phyloP scores from a whole-genome alignment of 2,113 vertebrate species.

The Diadophis punctatus region DNA sequence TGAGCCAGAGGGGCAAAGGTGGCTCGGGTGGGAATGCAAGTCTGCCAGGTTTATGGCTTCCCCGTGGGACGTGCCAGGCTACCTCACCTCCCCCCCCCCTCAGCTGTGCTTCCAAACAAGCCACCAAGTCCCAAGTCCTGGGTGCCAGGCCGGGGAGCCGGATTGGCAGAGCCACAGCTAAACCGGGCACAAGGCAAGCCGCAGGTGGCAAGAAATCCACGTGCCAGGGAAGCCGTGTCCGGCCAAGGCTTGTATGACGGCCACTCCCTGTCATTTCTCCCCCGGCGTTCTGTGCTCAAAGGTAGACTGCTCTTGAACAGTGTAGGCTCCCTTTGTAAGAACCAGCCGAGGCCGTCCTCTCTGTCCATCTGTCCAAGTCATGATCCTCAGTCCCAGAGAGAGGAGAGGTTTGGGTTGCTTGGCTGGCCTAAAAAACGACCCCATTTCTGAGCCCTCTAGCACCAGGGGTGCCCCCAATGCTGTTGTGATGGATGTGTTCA shows the following conservation, averaged over 20 bases:
- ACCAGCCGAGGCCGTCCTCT: background rate
- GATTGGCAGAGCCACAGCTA: background rate
- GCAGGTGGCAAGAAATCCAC: too few relatives aligned
- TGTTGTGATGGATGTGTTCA: background rate
- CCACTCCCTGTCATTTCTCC: too few relatives aligned
- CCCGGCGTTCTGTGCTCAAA: background rate
- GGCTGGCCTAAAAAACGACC: background rate
- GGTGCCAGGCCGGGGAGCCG: background rate
- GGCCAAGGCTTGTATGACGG: too few relatives aligned
- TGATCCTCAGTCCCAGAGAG: too few relatives aligned
- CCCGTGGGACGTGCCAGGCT: background rate
- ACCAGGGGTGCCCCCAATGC: background rate
- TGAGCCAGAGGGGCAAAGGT: background rate
- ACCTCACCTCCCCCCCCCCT: background rate
- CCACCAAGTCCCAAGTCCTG: background rate
- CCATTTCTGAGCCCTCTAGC: background rate
- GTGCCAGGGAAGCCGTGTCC: too few relatives aligned
- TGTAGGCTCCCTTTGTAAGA: background rate
- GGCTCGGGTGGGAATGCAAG: background rate
- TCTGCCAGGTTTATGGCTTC: background rate
- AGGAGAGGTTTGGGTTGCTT: background rate
- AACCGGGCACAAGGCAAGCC: background rate
- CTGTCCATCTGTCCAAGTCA: background rate
- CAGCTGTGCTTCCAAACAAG: rapidly evolving
- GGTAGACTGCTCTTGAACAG: background rate